Evolutionary conservation across 2,888 invertebrate species (phyloP), one percentile per base, ranked within the genome.

Genomic region (Ochlodes sylvanus): DNA sequence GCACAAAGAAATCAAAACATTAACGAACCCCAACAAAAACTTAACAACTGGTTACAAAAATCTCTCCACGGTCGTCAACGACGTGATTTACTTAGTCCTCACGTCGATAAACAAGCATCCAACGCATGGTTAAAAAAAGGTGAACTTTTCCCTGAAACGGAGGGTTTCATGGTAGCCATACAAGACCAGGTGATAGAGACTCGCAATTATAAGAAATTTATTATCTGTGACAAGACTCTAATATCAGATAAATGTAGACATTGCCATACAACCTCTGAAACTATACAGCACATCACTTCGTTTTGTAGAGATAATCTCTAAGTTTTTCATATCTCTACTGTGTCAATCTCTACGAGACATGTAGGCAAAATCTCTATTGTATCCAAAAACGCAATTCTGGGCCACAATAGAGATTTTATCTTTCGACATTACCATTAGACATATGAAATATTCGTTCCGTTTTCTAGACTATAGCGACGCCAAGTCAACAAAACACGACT

Each of bases 261-360:
- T 21, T 69, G 71, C 19, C 50, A 71, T 44, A 44, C 54, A 14
- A 15, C 38, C 10, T 50, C 70, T 0, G 69, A 70, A 70, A 70
- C 70, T 2, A 72, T 72, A 5, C 70, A 72, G 42, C 72, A 70
- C n/a, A 70, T 72, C 14, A 72, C 72, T n/a, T n/a, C n/a, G n/a
- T n/a, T n/a, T n/a, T n/a, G n/a, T n/a, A n/a, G n/a, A n/a, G n/a
- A n/a, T n/a, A n/a, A n/a, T n/a, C n/a, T n/a, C n/a, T n/a, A n/a
- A n/a, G n/a, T n/a, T n/a, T n/a, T n/a, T n/a, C n/a, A n/a, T n/a
- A n/a, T n/a, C n/a, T n/a, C n/a, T n/a, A n/a, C n/a, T n/a, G n/a
- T n/a, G n/a, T n/a, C n/a, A n/a, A n/a, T n/a, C n/a, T n/a, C n/a
- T n/a, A n/a, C n/a, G n/a, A n/a, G n/a, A n/a, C n/a, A n/a, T n/a